Evolutionary conservation across 2,888 invertebrate species (phyloP).

Genomic region (Apeira syringaria): DNA sequence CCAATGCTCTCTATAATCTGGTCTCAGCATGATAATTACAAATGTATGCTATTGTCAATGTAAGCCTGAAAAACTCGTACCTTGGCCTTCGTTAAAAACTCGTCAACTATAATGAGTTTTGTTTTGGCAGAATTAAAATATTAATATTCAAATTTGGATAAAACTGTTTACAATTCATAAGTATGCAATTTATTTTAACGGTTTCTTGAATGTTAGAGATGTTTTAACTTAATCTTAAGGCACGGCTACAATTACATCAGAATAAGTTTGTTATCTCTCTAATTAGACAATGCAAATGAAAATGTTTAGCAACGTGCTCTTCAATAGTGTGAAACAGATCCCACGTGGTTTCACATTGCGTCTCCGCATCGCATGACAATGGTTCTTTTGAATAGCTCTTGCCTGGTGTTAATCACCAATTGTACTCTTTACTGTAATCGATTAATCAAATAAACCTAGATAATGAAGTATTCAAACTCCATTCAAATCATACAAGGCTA

Average conservation of each 20-base stretch:
- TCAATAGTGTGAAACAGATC: conserved; percentile 35
- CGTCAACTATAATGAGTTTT: background rate
- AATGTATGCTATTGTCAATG: conserved; percentile 3
- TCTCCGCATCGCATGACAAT: conserved; percentile 47
- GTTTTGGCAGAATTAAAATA: background rate
- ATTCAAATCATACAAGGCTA: conserved; percentile 15
- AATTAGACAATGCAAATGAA: conserved; percentile 16
- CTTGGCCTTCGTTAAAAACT: background rate
- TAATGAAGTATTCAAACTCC: conserved; percentile 6
- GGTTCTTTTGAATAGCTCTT: conserved; percentile 41
- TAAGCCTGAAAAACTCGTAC: background rate
- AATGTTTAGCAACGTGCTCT: conserved; percentile 29
- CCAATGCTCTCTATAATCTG: conserved; percentile 18
- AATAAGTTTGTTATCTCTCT: conserved; percentile 7
- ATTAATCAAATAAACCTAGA: conserved; percentile 15
- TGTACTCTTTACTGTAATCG: conserved; percentile 40
- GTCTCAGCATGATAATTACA: conserved; percentile 3
- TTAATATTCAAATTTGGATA: too few relatives aligned
- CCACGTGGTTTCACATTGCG: conserved; percentile 47
- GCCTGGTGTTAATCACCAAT: conserved; percentile 50
- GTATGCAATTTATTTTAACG: too few relatives aligned
- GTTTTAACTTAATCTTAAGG: background rate
- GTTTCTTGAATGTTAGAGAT: background rate
- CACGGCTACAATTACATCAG: conserved; percentile 4
- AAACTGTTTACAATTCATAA: too few relatives aligned